Evolutionary conservation across 2,888 invertebrate species (phyloP).

Genomic region (Dermolepida albohirtum): DNA sequence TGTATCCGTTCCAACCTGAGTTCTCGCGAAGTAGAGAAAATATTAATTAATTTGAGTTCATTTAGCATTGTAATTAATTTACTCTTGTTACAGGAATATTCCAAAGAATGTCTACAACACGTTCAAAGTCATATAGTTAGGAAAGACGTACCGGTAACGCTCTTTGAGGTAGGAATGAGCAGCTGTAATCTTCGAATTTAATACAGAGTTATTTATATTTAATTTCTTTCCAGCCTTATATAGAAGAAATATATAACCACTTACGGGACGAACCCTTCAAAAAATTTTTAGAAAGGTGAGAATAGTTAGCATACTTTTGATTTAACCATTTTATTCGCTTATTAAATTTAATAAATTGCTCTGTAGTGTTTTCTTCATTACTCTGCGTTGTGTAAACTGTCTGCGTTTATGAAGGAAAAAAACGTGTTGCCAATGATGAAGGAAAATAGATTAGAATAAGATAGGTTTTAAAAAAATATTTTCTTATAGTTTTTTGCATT

Average conservation of each 20-base stretch:
- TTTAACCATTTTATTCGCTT: neutral
- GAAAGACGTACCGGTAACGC: slow-evolving; percentile 95
- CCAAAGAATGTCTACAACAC: slow-evolving; percentile 95
- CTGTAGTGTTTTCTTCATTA: too few species aligned
- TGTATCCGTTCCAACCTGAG: too few species aligned
- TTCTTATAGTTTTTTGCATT: too few species aligned
- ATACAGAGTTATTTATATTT: slow-evolving; percentile 14
- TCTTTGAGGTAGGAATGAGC: slow-evolving; percentile 86
- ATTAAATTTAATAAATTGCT: too few species aligned
- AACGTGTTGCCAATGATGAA: too few species aligned
- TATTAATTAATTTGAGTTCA: too few species aligned
- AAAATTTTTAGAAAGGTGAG: slow-evolving; percentile 97
- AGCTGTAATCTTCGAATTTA: neutral
- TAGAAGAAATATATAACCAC: slow-evolving; percentile 99
- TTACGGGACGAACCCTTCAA: slow-evolving; percentile 97
- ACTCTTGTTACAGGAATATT: slow-evolving; percentile 87
- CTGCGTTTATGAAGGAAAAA: too few species aligned
- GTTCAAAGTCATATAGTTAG: slow-evolving; percentile 98
- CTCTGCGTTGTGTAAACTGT: too few species aligned
- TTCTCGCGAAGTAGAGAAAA: too few species aligned
- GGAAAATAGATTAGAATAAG: too few species aligned
- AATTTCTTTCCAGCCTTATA: slow-evolving; percentile 89
- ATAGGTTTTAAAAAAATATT: too few species aligned
- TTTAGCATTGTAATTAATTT: neutral
- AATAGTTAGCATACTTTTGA: neutral